Percentiles rank a stretch among this genome's conserved stretches.
Evolutionary conservation across 53 echinoderm and acorn worm species (phyloP).

Genomic region (Holothuria scabra): DNA sequence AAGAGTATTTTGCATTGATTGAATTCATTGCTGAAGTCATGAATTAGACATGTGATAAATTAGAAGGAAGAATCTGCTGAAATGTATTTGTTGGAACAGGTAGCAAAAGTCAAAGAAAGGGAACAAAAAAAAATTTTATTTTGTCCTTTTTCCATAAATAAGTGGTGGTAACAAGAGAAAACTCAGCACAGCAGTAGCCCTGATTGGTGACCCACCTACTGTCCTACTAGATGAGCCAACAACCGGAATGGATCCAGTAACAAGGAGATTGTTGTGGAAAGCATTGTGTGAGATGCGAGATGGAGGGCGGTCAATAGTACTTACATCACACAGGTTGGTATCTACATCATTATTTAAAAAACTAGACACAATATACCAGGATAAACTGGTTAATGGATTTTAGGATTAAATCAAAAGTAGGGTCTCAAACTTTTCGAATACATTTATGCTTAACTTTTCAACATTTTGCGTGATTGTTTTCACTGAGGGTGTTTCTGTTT

Average conservation of each 20-base stretch:
- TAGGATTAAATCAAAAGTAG: too few relatives aligned
- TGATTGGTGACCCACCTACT: conserved; percentile 95
- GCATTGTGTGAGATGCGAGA: conserved; percentile 89
- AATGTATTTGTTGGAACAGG: too few relatives aligned
- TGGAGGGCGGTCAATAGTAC: conserved; percentile 85
- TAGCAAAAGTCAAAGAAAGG: too few relatives aligned
- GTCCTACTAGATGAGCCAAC: conserved; percentile 94
- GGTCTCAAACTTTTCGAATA: too few relatives aligned
- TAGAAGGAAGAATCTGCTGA: too few relatives aligned
- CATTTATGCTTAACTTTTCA: background rate
- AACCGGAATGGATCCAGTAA: conserved; percentile 95
- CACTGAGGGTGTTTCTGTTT: too few relatives aligned
- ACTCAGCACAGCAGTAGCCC: conserved; percentile 94
- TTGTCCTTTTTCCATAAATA: background rate
- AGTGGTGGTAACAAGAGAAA: conserved; percentile 98
- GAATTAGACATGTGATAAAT: too few relatives aligned
- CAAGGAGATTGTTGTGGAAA: conserved; percentile 92
- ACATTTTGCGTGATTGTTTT: background rate
- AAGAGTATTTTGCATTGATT: too few relatives aligned
- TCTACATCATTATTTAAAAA: background rate
- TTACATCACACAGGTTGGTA: conserved; percentile 95
- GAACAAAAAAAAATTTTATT: too few relatives aligned
- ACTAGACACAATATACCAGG: too few relatives aligned
- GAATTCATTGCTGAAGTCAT: too few relatives aligned
- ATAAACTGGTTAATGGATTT: too few relatives aligned